A percentile compares a stretch with the other conserved stretches of the same genome.
Evolutionary conservation across 2,113 vertebrate species (phyloP).

Genomic region (Nestor notabilis): DNA sequence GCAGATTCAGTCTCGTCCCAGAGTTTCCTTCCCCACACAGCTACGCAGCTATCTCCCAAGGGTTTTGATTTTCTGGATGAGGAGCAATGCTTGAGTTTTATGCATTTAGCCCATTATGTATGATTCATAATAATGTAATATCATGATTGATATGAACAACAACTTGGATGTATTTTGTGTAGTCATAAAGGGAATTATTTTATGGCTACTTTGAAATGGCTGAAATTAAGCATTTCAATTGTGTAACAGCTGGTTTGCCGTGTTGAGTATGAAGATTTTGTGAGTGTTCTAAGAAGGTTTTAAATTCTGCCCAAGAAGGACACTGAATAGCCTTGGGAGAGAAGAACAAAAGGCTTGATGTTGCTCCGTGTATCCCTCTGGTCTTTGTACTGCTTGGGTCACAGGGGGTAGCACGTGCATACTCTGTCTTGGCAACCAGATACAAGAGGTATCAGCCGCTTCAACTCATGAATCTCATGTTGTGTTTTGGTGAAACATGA

Average conservation of each 20-base stretch:
- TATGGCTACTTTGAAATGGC: not conserved
- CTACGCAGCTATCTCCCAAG: rapidly evolving
- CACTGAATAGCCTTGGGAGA: not conserved
- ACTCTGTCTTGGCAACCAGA: not conserved
- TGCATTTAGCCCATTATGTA: not conserved
- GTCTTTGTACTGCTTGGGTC: not conserved
- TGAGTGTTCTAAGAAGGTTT: not conserved
- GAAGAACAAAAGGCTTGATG: not conserved
- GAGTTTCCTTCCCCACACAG: not conserved
- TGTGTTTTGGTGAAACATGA: not conserved
- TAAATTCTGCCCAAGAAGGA: not conserved
- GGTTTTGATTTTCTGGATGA: not conserved
- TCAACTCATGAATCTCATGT: not conserved
- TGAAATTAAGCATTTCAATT: not conserved
- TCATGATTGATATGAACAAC: not conserved
- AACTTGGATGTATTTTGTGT: not conserved
- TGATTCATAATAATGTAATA: not conserved
- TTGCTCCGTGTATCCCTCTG: not conserved
- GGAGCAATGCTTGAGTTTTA: not conserved
- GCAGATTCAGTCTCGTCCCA: not conserved
- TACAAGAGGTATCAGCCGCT: not conserved
- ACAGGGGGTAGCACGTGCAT: not conserved
- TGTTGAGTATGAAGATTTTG: not conserved
- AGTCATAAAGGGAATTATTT: not conserved
- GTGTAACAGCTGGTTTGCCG: not conserved